phyloP scores from a whole-genome alignment of 2,113 vertebrate genomes.

The Glaucidium brasilianum region DNA sequence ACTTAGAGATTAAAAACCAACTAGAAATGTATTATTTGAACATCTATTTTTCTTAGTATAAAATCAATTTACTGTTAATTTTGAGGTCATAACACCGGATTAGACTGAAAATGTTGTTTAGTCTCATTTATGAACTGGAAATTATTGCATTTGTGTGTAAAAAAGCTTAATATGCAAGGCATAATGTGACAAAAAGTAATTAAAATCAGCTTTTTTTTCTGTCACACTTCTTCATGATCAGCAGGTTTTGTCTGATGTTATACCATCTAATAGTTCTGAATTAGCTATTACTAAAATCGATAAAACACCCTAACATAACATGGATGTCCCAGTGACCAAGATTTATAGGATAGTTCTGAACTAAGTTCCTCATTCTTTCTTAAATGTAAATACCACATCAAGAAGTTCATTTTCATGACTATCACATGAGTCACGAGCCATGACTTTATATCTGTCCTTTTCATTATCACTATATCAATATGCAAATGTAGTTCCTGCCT shows the following conservation, averaged over 20 bases:
- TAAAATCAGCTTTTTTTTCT: constrained; percentile 29
- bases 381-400: background rate
- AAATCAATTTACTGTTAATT: background rate
- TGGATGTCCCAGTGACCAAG: background rate
- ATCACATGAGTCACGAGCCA: background rate
- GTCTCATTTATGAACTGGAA: background rate
- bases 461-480: constrained; percentile 27
- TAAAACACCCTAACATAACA: background rate
- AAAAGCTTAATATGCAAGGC: background rate
- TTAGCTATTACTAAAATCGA: background rate
- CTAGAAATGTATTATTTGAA: background rate
- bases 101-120: background rate
- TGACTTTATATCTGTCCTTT: constrained; percentile 28
- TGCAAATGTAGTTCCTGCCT: background rate
- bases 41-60: background rate
- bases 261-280: background rate
- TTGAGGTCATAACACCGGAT: background rate
- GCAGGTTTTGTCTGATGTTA: background rate
- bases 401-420: constrained; percentile 1
- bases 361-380: background rate
- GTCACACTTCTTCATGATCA: background rate
- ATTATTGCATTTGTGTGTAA: background rate
- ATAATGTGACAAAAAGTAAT: background rate
- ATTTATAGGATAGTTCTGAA: background rate
- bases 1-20: background rate